These are phyloP conservation scores for Drosophila busckii DNA, from an alignment of 1,140 invertebrate species.

Conservation along the genomic window DNA sequence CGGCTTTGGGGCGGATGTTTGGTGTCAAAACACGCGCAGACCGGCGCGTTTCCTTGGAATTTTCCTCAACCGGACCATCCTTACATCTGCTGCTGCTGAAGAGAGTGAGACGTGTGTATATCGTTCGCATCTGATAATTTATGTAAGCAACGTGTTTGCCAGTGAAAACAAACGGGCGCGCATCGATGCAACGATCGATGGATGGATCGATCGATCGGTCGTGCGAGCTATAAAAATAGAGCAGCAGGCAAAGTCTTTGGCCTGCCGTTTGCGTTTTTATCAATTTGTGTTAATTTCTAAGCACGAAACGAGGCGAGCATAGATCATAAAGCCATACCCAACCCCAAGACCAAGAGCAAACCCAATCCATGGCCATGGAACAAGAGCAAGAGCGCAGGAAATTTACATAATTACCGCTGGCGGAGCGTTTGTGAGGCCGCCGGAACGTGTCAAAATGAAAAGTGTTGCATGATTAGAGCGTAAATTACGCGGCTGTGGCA, in stretches of 20 bases:
- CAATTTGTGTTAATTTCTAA: conserved; percentile 73
- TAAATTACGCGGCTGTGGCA: conserved; percentile 59
- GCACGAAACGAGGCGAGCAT: conserved; percentile 57
- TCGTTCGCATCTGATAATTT: no score
- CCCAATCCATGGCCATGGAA: conserved; percentile 22
- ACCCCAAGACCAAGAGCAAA: conserved; percentile 39
- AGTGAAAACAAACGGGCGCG: conserved; percentile 51
- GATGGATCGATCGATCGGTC: conserved; percentile 34
- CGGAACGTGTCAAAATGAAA: conserved; percentile 73
- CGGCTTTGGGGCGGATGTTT: conserved; percentile 69
- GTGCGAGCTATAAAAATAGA: conserved; percentile 50
- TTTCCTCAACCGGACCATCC: no score
- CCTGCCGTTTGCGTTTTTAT: conserved; percentile 47
- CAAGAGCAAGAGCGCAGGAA: conserved; percentile 20
- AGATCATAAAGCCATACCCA: conserved; percentile 63
- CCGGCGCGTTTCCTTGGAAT: conserved; percentile 52
- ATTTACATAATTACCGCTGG: conserved; percentile 74
- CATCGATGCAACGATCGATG: no score
- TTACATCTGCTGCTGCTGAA: no score
- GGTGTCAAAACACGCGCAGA: conserved; percentile 61
- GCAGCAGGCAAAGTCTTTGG: conserved; percentile 21
- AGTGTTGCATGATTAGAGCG: conserved; percentile 74
- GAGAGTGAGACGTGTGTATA: no score
- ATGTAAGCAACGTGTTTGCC: conserved; percentile 62
- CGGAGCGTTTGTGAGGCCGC: conserved; percentile 62